Evolutionary conservation across 2,888 invertebrate genomes (phyloP).

Genomic region (Xestia sexstrigata): DNA sequence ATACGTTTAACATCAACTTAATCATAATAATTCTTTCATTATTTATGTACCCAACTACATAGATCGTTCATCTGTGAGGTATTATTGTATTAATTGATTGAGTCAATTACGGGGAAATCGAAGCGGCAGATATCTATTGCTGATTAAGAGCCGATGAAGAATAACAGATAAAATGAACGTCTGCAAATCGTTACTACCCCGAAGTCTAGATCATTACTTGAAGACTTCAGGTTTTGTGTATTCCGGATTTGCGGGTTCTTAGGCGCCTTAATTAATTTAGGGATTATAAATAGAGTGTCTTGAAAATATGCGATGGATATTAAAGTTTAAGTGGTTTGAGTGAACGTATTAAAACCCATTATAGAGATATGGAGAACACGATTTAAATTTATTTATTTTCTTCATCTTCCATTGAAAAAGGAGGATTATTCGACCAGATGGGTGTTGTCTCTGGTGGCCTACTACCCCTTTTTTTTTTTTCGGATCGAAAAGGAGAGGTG

Average conservation of each 20-base stretch:
- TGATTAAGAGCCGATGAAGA: neutral
- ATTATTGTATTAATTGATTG: conserved; percentile 10
- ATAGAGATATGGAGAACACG: neutral
- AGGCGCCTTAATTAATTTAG: neutral
- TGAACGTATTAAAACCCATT: neutral
- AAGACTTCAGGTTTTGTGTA: neutral
- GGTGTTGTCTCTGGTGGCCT: neutral
- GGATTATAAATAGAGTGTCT: neutral
- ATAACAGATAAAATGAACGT: neutral
- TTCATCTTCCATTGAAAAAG: neutral
- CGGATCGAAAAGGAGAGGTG: too few species aligned
- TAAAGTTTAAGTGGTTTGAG: neutral
- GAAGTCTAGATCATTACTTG: neutral
- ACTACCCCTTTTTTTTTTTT: too few species aligned
- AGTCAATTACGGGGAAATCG: conserved; percentile 21
- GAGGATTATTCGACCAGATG: fast-evolving
- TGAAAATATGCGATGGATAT: neutral
- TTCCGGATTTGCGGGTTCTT: neutral
- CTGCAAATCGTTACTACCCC: neutral
- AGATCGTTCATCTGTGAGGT: neutral
- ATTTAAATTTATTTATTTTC: too few species aligned
- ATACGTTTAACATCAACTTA: neutral
- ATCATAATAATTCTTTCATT: neutral
- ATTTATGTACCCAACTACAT: neutral
- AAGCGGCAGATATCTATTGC: conserved; percentile 10